Evolutionary conservation across 2,888 invertebrate genomes (phyloP).

Genomic region (Chymomyza amoena): DNA sequence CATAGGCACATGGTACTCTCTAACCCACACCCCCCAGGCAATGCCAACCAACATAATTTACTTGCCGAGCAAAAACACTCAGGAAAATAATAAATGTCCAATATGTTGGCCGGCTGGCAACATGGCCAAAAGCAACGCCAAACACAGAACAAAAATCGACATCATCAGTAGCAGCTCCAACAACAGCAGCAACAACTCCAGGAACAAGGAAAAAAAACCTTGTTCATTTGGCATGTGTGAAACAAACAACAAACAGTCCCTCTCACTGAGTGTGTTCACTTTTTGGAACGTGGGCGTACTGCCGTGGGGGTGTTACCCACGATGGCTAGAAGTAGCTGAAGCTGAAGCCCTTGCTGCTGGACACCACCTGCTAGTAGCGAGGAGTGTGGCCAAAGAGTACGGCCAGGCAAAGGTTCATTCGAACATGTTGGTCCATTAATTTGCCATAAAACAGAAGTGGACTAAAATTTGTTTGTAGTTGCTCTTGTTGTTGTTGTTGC

Average conservation of each 20-base stretch:
- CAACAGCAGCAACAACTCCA: conserved; percentile 23
- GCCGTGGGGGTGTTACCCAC: background rate
- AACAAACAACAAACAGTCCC: conserved; percentile 58
- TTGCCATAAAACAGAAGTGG: conserved; percentile 76
- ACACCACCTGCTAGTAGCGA: conserved; percentile 63
- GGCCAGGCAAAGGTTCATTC: conserved; percentile 26
- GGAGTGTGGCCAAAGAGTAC: conserved; percentile 9
- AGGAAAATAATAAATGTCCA: conserved; percentile 74
- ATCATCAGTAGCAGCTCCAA: conserved; percentile 39
- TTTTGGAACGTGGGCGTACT: background rate
- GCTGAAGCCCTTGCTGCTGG: conserved; percentile 19
- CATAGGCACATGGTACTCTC: background rate
- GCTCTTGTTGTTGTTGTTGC: conserved; percentile 28
- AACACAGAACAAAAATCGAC: conserved; percentile 42
- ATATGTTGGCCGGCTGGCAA: conserved; percentile 65
- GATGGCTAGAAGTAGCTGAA: conserved; percentile 2
- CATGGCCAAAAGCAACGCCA: conserved; percentile 47
- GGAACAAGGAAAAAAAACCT: conserved; percentile 39
- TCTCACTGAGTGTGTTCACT: background rate
- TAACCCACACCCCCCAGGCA: background rate
- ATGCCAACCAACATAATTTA: conserved; percentile 58
- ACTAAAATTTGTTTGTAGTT: conserved; percentile 73
- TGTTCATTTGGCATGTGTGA: conserved; percentile 69
- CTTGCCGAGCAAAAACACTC: conserved; percentile 70
- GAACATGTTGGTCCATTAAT: conserved; percentile 73